These are phyloP conservation scores for Eidolon dupreanum DNA, from an alignment of 2,797 vertebrate genomes.

Conservation along the genomic window DNA sequence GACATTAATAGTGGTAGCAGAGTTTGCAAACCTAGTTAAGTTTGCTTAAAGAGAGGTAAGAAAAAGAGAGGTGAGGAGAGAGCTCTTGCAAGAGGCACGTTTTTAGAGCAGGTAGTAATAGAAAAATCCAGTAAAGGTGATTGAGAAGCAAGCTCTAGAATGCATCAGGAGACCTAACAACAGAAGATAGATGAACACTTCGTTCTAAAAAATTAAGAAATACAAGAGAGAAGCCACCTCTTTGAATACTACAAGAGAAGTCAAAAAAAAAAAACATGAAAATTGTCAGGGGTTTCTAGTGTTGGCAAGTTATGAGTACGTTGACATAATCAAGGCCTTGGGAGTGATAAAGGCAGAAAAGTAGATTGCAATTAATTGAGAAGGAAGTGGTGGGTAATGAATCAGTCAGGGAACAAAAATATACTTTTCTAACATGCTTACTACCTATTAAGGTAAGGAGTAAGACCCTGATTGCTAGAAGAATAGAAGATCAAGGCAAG, in stretches of 20 bases:
- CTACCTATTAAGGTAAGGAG: background rate
- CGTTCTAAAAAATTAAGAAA: background rate
- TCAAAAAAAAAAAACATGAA: background rate
- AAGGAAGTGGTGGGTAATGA: background rate
- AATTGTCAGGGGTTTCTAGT: background rate
- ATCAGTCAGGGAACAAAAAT: background rate
- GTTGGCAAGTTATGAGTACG: background rate
- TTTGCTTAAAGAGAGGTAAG: background rate
- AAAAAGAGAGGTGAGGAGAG: no score
- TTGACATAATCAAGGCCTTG: background rate
- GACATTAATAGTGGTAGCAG: background rate
- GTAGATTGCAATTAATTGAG: background rate
- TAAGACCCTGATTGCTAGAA: background rate
- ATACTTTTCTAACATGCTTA: background rate
- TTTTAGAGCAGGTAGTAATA: background rate
- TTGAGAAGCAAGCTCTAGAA: background rate
- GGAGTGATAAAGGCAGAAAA: background rate
- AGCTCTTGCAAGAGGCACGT: background rate
- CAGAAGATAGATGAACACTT: background rate
- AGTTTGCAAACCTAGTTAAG: background rate
- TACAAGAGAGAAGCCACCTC: background rate
- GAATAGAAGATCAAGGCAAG: background rate
- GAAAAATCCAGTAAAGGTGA: background rate
- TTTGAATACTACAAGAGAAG: background rate
- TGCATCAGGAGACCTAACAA: background rate